Percentiles rank a stretch among this genome's conserved stretches.
These are phyloP conservation scores for Cantharis rustica DNA, from an alignment of 2,888 invertebrate genomes.

Conservation along the genomic window DNA sequence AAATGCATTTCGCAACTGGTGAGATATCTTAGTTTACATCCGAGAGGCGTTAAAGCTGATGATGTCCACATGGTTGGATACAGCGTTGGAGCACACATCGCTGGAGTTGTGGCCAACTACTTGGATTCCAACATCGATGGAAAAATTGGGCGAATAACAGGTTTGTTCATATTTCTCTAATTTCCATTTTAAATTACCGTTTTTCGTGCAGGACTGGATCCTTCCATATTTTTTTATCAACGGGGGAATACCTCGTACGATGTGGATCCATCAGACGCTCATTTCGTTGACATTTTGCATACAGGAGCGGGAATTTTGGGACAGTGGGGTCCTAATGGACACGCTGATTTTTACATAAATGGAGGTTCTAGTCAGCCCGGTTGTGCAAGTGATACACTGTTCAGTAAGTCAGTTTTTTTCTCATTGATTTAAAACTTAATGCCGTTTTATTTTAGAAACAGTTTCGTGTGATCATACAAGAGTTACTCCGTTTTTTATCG, in stretches of 20 bases:
- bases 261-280: conserved; percentile 78
- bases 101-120: conserved; percentile 81
- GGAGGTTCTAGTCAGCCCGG: conserved; percentile 89
- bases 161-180: conserved; percentile 45
- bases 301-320: conserved; percentile 87
- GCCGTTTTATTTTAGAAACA: conserved; percentile 69
- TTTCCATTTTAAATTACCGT: neutral
- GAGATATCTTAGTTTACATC: conserved; percentile 77
- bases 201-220: conserved; percentile 70
- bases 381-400: conserved; percentile 79
- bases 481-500: conserved; percentile 89
- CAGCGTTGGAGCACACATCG: conserved; percentile 86
- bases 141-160: conserved; percentile 83
- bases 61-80: conserved; percentile 82
- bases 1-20: conserved; percentile 82
- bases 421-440: neutral
- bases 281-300: conserved; percentile 83
- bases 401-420: conserved; percentile 65
- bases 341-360: conserved; percentile 88
- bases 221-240: conserved; percentile 85
- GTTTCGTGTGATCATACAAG: conserved; percentile 88
- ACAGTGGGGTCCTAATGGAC: conserved; percentile 88
- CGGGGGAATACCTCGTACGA: conserved; percentile 80
- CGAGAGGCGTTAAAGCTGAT: conserved; percentile 75
- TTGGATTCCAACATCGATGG: conserved; percentile 73